phyloP scores from a whole-genome alignment of 2,888 invertebrate species.

The Brachynemurus nebulosus region DNA sequence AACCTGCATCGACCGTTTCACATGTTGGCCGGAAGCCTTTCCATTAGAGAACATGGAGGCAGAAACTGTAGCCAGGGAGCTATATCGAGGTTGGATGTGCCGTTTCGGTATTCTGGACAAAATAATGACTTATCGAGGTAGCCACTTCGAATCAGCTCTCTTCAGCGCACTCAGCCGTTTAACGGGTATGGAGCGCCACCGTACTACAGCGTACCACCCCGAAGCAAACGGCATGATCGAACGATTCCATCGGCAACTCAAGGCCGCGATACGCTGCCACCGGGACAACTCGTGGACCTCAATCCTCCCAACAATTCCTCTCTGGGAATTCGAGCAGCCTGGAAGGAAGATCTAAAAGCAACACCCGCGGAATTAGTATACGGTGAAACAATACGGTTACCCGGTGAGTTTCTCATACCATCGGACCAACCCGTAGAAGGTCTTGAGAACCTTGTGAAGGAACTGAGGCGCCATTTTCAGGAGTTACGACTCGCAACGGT shows the following conservation, averaged over 20 bases:
- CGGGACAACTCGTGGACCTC: constrained; percentile 15
- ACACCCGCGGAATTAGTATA: neutral
- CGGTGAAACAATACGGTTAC: neutral
- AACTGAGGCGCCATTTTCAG: neutral
- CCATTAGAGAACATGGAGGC: constrained; percentile 2
- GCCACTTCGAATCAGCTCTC: constrained; percentile 3
- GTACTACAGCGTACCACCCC: constrained; percentile 8
- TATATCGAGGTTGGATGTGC: neutral
- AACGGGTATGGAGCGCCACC: neutral
- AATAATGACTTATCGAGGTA: constrained; percentile 6
- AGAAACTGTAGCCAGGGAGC: neutral
- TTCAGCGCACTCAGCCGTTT: neutral
- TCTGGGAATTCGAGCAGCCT: constrained; percentile 17
- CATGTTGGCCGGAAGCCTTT: constrained; percentile 4
- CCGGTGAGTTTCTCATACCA: neutral
- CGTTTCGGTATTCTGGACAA: constrained; percentile 1
- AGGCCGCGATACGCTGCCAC: neutral
- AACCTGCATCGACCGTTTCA: constrained; percentile 1
- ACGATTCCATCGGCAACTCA: neutral
- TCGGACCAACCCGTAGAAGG: neutral
- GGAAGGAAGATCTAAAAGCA: constrained; percentile 12
- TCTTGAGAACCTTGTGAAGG: neutral
- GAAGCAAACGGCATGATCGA: constrained; percentile 6
- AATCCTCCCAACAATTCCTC: constrained; percentile 19
- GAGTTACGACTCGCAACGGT: neutral